Base-by-base conservation (phyloP, 2,113 vertebrate genomes). In the Osmerus mordax region DNA sequence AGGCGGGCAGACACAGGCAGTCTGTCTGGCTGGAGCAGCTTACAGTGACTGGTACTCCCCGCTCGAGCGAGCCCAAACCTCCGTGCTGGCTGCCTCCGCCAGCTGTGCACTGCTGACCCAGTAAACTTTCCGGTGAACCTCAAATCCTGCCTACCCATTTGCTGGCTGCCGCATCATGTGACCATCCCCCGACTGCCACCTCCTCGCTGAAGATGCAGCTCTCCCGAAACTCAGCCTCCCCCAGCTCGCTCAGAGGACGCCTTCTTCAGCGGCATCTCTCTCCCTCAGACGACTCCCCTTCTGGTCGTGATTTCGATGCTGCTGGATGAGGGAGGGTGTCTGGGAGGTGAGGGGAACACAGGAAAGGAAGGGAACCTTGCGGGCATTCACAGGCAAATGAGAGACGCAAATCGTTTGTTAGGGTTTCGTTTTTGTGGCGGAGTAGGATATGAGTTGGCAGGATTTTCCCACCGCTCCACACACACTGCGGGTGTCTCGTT, bases 41-140 rank as follows among this genome's bases (percentile, higher is more conserved):
- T 12, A 47, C n/a, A 59, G 8, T 2, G 19, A 60, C 58, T 60
- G 60, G 23, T 62, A 28, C 25, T 62, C 28, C 60, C 14, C 14
- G 23, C 41, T 47, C 41, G 5, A 47, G 41, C 41, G 41, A 47
- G 41, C 41, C 41, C 41, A 47, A 47, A 47, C 23, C 59, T 63
- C 61, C 14, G 23, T 15, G 13, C 23, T 25, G 19, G 28, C 32
- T 65, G 18, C n/a, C n/a, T 47, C 19, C 36, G 2, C 19, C 19
- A 1, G n/a, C 29, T 11, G 29, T 4, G 18, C 32, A 21, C 36
- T 41, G 41, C 32, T 65, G 64, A 19, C 32, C 32, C 36, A 65
- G 18, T 51, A 41, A 65, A 65, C 36, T 12, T 51, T 51, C 32
- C 36, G 11, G 9, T 65, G n/a, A 64, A 64, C 62, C 62, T 64